A percentile compares a stretch with the other conserved stretches of the same genome.
Evolutionary conservation across 92 coral and sea anemone species (phyloP).

Genomic region (Phenganax stokvisi): DNA sequence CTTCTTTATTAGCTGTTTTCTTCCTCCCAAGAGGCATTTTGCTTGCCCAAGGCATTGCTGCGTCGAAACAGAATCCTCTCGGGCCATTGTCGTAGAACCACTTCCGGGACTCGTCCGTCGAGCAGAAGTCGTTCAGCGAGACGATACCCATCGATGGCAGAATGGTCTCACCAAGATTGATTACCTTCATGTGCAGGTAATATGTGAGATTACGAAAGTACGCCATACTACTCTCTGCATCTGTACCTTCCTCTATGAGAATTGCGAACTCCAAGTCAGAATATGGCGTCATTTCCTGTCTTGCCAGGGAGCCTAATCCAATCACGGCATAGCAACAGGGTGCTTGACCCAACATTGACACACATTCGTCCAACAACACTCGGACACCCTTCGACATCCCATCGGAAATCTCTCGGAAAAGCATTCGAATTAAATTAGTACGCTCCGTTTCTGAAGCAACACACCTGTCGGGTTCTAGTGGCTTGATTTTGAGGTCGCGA

Average conservation of each 20-base stretch:
- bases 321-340: conserved; percentile 17
- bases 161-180: too few relatives aligned
- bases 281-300: conserved; percentile 16
- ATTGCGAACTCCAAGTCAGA: conserved; percentile 23
- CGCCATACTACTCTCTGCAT: neutral
- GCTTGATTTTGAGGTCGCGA: neutral
- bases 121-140: conserved; percentile 17
- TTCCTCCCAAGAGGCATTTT: neutral
- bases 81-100: conserved; percentile 19
- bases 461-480: neutral
- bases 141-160: conserved; percentile 7
- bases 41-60: conserved; percentile 29
- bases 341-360: neutral
- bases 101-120: neutral
- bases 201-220: conserved; percentile 4
- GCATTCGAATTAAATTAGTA: neutral
- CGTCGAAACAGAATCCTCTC: conserved; percentile 17
- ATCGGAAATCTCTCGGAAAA: neutral
- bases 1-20: neutral
- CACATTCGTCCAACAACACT: neutral
- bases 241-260: neutral
- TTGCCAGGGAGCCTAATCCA: conserved; percentile 21
- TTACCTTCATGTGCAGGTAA: conserved; percentile 12
- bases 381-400: neutral
- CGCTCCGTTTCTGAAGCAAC: neutral